Conservation (phyloP, 37 sponge, comb jelly and placozoan species). For the Eunapius fragilis region DNA sequence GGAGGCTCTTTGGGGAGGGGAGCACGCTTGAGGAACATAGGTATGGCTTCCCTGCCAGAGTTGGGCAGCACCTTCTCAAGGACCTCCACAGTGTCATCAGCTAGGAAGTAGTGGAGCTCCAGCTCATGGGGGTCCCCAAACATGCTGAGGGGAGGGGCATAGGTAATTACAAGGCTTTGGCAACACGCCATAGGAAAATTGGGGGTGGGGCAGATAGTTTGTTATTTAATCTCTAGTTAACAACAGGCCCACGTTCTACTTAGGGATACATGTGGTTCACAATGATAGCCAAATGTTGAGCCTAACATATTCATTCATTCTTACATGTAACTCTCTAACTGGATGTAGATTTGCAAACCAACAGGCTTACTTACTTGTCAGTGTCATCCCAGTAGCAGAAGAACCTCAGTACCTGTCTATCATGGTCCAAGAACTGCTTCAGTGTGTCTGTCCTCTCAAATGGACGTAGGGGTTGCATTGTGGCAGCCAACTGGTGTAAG, state of each 20-base stretch:
- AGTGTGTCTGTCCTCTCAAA: constrained; percentile 94
- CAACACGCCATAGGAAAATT: too few species aligned
- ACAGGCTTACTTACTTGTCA: constrained; percentile 36
- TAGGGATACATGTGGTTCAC: too few species aligned
- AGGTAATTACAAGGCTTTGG: too few species aligned
- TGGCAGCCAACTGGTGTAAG: constrained; percentile 43
- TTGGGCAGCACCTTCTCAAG: constrained; percentile 88
- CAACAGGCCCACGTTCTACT: too few species aligned
- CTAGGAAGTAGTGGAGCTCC: constrained; percentile 95
- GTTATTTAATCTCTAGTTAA: too few species aligned
- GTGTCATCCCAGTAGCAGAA: constrained; percentile 96
- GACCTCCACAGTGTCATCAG: constrained; percentile 95
- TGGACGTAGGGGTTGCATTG: constrained; percentile 97
- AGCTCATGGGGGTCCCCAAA: constrained; percentile 93
- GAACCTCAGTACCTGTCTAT: constrained; percentile 92
- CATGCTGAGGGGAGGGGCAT: constrained; percentile 48
- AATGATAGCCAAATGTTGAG: too few species aligned
- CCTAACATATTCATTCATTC: too few species aligned
- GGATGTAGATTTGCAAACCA: too few species aligned
- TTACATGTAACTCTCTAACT: not conserved
- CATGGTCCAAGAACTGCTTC: constrained; percentile 92
- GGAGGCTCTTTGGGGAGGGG: constrained; percentile 74
- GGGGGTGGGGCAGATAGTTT: too few species aligned
- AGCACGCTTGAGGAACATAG: constrained; percentile 85
- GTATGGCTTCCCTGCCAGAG: constrained; percentile 91